Conservation (phyloP, 1,140 invertebrate genomes). For the Cyrtorhinus lividipennis region DNA sequence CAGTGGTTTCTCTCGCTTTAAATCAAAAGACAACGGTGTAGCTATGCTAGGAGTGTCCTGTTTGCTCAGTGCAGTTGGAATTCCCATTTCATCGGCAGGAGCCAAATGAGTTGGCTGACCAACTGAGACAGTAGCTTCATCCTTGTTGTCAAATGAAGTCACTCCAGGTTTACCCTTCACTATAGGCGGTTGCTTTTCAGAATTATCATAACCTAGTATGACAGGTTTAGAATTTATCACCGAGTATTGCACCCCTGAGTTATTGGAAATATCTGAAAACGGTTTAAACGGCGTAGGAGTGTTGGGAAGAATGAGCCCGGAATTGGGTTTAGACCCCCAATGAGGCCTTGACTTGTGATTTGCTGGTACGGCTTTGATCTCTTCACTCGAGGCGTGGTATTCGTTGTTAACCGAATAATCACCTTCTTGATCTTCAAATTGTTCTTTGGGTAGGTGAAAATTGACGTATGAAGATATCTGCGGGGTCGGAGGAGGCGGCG, state of each 20-base stretch:
- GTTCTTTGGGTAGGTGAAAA: constrained; percentile 16
- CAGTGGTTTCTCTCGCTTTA: not conserved
- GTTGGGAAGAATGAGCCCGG: not conserved
- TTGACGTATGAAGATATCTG: constrained; percentile 11
- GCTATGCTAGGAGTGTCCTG: constrained; percentile 4
- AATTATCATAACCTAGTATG: constrained; percentile 16
- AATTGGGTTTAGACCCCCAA: constrained; percentile 9
- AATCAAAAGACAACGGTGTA: not conserved
- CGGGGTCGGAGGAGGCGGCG: constrained; percentile 5
- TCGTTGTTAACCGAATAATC: constrained; percentile 27
- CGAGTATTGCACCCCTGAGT: constrained; percentile 20
- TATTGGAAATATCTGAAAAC: constrained; percentile 8
- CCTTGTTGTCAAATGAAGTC: constrained; percentile 21
- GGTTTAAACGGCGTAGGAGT: constrained; percentile 10
- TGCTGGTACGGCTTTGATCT: not conserved
- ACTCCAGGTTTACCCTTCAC: constrained; percentile 22
- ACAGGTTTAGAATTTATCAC: constrained; percentile 24
- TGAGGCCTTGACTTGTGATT: not conserved
- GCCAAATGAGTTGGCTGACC: constrained; percentile 23
- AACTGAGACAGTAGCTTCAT: constrained; percentile 23
- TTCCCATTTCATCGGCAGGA: constrained; percentile 19
- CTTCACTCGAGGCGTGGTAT: constrained; percentile 30
- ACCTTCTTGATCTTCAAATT: constrained; percentile 23
- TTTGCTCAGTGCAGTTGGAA: constrained; percentile 5
- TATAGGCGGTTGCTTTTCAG: constrained; percentile 23